Evolutionary conservation across 2,888 invertebrate species (phyloP).

Genomic region (Hirtodrosophila histrioides): DNA sequence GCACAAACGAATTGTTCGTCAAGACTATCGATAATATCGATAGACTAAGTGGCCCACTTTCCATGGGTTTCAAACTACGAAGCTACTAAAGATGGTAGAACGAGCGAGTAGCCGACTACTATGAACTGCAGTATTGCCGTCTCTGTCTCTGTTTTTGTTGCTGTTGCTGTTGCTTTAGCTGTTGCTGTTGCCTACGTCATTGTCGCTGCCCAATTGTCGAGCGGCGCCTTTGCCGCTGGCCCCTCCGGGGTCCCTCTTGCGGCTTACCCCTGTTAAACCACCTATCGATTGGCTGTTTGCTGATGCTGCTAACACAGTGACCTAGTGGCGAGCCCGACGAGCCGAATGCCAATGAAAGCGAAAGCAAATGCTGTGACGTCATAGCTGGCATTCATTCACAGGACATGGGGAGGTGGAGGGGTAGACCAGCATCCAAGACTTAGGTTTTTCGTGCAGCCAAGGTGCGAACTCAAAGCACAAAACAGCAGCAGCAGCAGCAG

Average conservation of each 20-base stretch:
- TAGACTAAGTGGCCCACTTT: too few relatives aligned
- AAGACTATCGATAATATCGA: too few relatives aligned
- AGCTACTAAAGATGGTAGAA: too few relatives aligned
- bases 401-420: slow-evolving; percentile 51
- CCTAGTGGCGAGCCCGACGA: slow-evolving; percentile 75
- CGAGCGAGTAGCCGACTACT: too few relatives aligned
- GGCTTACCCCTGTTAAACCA: background rate
- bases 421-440: too few relatives aligned
- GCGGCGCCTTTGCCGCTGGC: too few relatives aligned
- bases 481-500: background rate
- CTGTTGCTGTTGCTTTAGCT: background rate
- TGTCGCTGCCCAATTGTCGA: too few relatives aligned
- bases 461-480: slow-evolving; percentile 21
- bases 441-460: slow-evolving; percentile 24
- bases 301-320: slow-evolving; percentile 83
- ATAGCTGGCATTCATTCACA: slow-evolving; percentile 83
- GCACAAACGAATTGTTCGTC: too few relatives aligned
- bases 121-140: too few relatives aligned
- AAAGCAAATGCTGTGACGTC: slow-evolving; percentile 74
- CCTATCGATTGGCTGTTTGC: slow-evolving; percentile 39
- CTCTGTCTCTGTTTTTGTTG: too few relatives aligned
- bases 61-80: too few relatives aligned
- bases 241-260: too few relatives aligned
- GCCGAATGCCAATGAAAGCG: slow-evolving; percentile 31
- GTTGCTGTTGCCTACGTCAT: slow-evolving; percentile 8